Evolutionary conservation across 2,113 vertebrate species (phyloP), one percentile per base, ranked within the genome.

Genomic region (Trachemys scripta): DNA sequence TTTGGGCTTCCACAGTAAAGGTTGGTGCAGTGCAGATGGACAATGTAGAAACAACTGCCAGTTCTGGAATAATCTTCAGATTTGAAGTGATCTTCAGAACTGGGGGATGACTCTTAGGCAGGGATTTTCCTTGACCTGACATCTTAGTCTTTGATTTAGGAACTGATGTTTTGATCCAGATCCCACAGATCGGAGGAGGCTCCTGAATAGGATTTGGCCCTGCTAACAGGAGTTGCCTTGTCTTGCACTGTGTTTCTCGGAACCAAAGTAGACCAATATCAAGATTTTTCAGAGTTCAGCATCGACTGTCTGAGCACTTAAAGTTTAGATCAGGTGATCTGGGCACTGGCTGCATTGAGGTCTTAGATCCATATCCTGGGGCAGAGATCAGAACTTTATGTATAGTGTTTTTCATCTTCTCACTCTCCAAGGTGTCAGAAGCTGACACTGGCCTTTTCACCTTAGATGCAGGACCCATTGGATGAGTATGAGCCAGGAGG

Each of bases 321-420:
- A 82, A 82, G 14, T 10, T n/a, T 47, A 35, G 62, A 65, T 16
- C 62, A 16, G 62, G 14, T 65, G 62, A 65, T 35, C 29, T 65
- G 62, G 29, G 29, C 29, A 62, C 29, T 62, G 59, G 29, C 59
- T 87, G 5, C 11, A 90, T n/a, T 16, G 35, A 78, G n/a, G 47
- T 62, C 85, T 51, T 78, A 29, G 85, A n/a, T 81, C 78, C 80
- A 51, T 20, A 20, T 78, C 42, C 76, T n/a, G 35, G 65, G 22
- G 80, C 24, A 85, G 80, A 87, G 57, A 69, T 49, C 75, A 92
- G 76, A 94, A 84, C 8, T 29, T 89, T 62, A 69, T 72, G 49
- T 78, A 93, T 45, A 42, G 22, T 57, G 42, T 4, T 85, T 4
- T 69, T 53, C 62, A 35, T 27, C 7, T 82, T 87, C 20, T 6